phyloP scores from a whole-genome alignment of 2,888 invertebrate genomes.

The Gortyna flavago region DNA sequence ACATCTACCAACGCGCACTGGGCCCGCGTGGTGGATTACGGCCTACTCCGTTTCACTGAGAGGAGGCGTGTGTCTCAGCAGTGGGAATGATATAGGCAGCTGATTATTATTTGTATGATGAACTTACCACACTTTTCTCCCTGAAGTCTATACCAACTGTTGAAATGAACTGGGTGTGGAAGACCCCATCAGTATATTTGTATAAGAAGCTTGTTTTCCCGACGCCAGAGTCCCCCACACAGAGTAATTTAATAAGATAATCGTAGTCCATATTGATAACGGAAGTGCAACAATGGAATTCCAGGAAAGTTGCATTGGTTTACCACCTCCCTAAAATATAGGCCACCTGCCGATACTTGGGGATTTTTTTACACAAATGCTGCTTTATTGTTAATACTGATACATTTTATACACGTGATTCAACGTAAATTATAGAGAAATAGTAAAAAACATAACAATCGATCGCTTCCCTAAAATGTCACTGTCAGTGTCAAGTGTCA shows the following conservation, averaged over 20 bases:
- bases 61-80: too few species aligned
- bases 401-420: conserved; percentile 10
- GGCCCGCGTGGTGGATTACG: too few species aligned
- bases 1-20: too few species aligned
- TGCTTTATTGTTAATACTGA: conserved; percentile 24
- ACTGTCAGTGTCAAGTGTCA: too few species aligned
- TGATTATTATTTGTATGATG: too few species aligned
- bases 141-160: conserved; percentile 99
- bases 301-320: conserved; percentile 45
- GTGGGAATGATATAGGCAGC: too few species aligned
- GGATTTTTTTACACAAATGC: background rate
- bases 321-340: conserved; percentile 13
- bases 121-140: conserved; percentile 97
- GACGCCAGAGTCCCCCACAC: conserved; percentile 98
- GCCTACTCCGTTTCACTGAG: too few species aligned
- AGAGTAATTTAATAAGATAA: conserved; percentile 97
- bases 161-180: conserved; percentile 97
- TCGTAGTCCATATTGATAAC: conserved; percentile 94
- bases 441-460: conserved; percentile 58
- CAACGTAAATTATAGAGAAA: conserved; percentile 8
- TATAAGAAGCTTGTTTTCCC: conserved; percentile 99
- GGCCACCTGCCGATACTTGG: background rate
- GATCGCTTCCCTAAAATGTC: conserved; percentile 49
- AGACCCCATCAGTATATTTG: conserved; percentile 98
- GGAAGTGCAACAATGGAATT: conserved; percentile 22